Base-by-base conservation (phyloP, 2,797 vertebrate genomes). In the Neosilurus mollespiculum region DNA sequence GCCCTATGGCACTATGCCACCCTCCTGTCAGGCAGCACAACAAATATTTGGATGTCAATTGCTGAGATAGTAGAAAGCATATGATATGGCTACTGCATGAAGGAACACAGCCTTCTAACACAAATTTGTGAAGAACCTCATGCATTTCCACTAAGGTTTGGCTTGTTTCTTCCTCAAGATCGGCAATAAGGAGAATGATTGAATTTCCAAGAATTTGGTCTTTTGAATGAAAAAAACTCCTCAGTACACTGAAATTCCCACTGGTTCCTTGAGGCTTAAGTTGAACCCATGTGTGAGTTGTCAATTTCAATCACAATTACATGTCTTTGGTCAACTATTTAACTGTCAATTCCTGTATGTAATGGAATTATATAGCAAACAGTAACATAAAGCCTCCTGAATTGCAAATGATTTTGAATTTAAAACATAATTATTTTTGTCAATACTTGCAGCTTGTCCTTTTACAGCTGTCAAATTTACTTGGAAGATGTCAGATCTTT, bases 211-310 rank as follows among this genome's bases (percentile, higher is more conserved):
- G 72, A 71, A 75, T 78, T 87, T 83, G 84, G 61, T 85, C 88
- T 88, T 87, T 85, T 83, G 69, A 62, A 83, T 91, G 84, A 88
- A 90, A 88, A 83, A 82, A 87, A 83, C 85, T 84, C 83, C 88
- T 90, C 81, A 91, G 88, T 78, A 62, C 84, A 85, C 82, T n/a
- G 24, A 86, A 89, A 90, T 89, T 87, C 83, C 85, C 81, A 78
- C 84, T 24, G 73, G 69, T 88, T 88, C 84, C 89, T 1, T 1
- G 54, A 85, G 87, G 86, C 84, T 81, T 88, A 30, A 88, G 81
- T 86, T 81, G 87, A 89, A 87, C 88, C 88, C n/a, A 9, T 70
- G 16, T 8, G 1, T 85, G 43, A 43, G 87, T 86, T 87, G 84
- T 83, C 64, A 65, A 83, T 81, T 62, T 88, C 80, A 88, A 82